Base-by-base conservation (phyloP, 1,140 invertebrate genomes). In the Holcopasites calliopsidis region DNA sequence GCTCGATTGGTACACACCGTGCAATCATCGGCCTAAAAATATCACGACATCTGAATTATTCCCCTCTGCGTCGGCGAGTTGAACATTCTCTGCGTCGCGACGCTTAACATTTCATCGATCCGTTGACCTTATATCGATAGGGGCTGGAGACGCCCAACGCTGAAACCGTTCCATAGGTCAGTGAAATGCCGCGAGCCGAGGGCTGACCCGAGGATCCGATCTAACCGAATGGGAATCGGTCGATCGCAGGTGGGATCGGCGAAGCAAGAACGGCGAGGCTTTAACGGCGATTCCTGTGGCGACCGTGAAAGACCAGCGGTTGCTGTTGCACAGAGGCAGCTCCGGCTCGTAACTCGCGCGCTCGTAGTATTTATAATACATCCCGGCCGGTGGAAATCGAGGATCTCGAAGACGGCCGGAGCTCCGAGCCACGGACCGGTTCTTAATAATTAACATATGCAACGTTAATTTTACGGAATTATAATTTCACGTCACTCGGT, bases 391-490 rank as follows among this genome's bases (percentile, higher is more conserved):
- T n/a, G 23, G 62, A 64, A 64, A 54, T 44, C 26, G 52, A 44
- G 77, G 54, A 79, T 77, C 76, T 71, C 74, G 72, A 84, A 72
- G 68, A 69, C 28, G 54, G 73, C 65, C 38, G 71, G n/a, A n/a
- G n/a, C n/a, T n/a, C n/a, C 66, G 61, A 79, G 73, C 42, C 28
- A 40, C 49, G 57, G 82, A 89, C 88, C 87, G 87, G 87, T 89
- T 89, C 80, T 83, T 72, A 76, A 86, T 87, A 89, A 89, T 89
- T 88, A 89, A 89, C 87, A 87, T 89, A 88, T 84, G 87, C 85
- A 87, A 88, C 83, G 87, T 89, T 89, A 89, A 89, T 89, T 89
- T 89, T 88, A 89, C 87, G 86, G 87, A 89, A 88, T 89, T 88
- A 87, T 88, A 87, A 88, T 88, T 88, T 86, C 86, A 88, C 87